Percentiles rank a stretch among this genome's conserved stretches.
Conservation (phyloP, 2,888 invertebrate species). For the Apeira syringaria region DNA sequence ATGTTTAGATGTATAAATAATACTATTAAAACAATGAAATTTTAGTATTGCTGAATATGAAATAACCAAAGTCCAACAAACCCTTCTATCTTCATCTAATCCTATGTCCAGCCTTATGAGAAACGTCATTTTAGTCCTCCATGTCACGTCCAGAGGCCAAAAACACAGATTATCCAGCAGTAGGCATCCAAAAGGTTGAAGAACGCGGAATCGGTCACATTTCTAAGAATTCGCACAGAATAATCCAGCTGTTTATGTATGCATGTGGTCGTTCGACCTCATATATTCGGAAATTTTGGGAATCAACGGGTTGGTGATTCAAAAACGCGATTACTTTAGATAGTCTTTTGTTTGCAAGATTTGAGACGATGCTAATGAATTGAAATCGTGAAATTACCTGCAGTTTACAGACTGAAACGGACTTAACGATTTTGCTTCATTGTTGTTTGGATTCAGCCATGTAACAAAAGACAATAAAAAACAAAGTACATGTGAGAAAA, state of each 20-base stretch:
- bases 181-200: conserved; percentile 20
- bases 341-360: not conserved
- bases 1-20: too few relatives aligned
- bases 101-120: conserved; percentile 1
- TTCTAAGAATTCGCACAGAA: conserved; percentile 16
- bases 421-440: not conserved
- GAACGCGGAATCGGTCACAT: conserved; percentile 24
- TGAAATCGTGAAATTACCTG: not conserved
- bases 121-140: conserved; percentile 13
- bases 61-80: not conserved
- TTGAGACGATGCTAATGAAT: not conserved
- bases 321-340: not conserved
- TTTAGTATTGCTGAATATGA: too few relatives aligned
- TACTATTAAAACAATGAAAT: too few relatives aligned
- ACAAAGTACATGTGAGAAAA: too few relatives aligned
- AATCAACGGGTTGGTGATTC: conserved; percentile 7
- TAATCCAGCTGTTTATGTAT: conserved; percentile 13
- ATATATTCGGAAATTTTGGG: conserved; percentile 15
- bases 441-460: not conserved
- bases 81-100: conserved; percentile 2
- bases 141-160: conserved; percentile 17
- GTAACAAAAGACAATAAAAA: not conserved
- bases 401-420: not conserved
- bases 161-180: conserved; percentile 13
- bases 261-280: conserved; percentile 12